These are phyloP conservation scores for Druon quercuslanigerum DNA, from an alignment of 1,140 invertebrate genomes.

Conservation along the genomic window DNA sequence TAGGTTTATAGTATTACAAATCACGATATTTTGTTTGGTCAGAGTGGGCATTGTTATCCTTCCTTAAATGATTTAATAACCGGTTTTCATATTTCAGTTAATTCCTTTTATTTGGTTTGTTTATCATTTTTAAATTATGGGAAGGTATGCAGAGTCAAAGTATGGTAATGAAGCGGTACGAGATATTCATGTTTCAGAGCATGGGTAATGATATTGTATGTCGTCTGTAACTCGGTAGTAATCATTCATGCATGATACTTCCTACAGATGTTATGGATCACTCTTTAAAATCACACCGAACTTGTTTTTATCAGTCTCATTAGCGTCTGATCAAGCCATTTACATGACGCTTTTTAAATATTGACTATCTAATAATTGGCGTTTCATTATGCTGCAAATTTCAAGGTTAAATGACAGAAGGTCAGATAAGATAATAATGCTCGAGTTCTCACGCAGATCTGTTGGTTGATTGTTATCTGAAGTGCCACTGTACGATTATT, in stretches of 20 bases:
- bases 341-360: no score
- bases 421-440: conserved; percentile 57
- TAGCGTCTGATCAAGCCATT: no score
- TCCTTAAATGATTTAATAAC: no score
- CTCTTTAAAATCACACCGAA: not conserved
- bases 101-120: no score
- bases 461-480: not conserved
- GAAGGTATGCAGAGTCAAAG: not conserved
- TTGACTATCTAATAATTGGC: no score
- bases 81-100: no score
- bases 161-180: not conserved
- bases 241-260: conserved; percentile 12
- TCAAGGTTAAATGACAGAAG: conserved; percentile 53
- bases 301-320: no score
- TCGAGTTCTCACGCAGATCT: conserved; percentile 56
- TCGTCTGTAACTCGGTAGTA: not conserved
- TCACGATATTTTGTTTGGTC: no score
- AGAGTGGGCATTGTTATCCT: no score
- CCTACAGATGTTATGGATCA: not conserved
- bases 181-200: not conserved
- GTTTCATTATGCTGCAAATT: conserved; percentile 33
- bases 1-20: no score
- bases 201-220: not conserved
- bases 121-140: not conserved
- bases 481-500: conserved; percentile 56